Conservation (phyloP, 2,888 invertebrate species). For the Archips xylosteana region DNA sequence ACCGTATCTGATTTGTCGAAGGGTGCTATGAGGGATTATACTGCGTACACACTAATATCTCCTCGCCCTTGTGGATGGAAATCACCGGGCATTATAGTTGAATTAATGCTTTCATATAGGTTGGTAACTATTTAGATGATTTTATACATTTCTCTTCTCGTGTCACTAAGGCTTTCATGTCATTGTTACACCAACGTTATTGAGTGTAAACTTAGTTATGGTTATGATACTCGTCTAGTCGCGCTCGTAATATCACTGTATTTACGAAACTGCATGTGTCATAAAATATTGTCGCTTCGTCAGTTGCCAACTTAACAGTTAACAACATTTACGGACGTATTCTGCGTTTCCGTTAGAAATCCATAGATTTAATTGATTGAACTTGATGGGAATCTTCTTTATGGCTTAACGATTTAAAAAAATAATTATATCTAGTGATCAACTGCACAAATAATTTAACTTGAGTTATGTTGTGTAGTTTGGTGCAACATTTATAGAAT, state of each 20-base stretch:
- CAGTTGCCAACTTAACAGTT: conserved; percentile 8
- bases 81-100: not conserved
- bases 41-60: conserved; percentile 9
- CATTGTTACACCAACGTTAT: conserved; percentile 12
- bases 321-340: not conserved
- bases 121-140: not conserved
- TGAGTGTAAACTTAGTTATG: conserved; percentile 43
- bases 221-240: conserved; percentile 27
- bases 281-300: conserved; percentile 48
- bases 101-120: not conserved
- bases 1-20: conserved; percentile 57
- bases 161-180: conserved; percentile 1
- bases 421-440: too few species aligned
- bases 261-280: conserved; percentile 49
- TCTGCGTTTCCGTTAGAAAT: not conserved
- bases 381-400: not conserved
- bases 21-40: conserved; percentile 43
- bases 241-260: conserved; percentile 54
- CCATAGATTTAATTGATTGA: not conserved
- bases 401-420: too few species aligned
- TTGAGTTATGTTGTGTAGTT: not conserved
- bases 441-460: too few species aligned
- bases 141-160: not conserved
- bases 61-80: not conserved
- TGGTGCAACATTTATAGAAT: not conserved